Conservation (phyloP, 2,113 vertebrate genomes). For the Romanogobio albipinnatus region DNA sequence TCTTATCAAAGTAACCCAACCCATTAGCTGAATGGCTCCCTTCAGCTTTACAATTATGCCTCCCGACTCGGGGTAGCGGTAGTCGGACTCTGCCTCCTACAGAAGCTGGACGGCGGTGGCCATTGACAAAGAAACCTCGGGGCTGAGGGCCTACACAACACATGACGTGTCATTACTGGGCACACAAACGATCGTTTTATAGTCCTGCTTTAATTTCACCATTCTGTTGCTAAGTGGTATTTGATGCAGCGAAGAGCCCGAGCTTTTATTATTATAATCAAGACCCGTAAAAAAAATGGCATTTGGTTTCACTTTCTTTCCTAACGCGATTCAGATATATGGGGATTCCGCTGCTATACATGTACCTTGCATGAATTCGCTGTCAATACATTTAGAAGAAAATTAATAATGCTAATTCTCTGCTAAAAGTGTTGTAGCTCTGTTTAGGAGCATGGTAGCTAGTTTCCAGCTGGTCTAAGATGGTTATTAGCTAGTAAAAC, state of each 20-base stretch:
- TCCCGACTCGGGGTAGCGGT: no score
- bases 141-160: constrained; percentile 21
- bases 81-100: not conserved
- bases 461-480: not conserved
- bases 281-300: not conserved
- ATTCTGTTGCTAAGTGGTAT: not conserved
- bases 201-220: not conserved
- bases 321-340: not conserved
- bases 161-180: constrained; percentile 31
- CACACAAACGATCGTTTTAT: not conserved
- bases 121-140: constrained; percentile 12
- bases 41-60: not conserved
- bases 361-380: not conserved
- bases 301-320: not conserved
- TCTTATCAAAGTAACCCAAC: not conserved
- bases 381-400: not conserved
- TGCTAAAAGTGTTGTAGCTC: not conserved
- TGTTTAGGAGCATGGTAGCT: not conserved
- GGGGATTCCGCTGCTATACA: no score
- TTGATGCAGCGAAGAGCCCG: not conserved
- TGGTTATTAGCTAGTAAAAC: not conserved
- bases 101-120: not conserved
- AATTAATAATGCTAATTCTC: not conserved
- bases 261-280: not conserved
- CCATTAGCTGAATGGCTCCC: not conserved